Conservation (phyloP, 2,113 vertebrate species). For the Chionis minor region DNA sequence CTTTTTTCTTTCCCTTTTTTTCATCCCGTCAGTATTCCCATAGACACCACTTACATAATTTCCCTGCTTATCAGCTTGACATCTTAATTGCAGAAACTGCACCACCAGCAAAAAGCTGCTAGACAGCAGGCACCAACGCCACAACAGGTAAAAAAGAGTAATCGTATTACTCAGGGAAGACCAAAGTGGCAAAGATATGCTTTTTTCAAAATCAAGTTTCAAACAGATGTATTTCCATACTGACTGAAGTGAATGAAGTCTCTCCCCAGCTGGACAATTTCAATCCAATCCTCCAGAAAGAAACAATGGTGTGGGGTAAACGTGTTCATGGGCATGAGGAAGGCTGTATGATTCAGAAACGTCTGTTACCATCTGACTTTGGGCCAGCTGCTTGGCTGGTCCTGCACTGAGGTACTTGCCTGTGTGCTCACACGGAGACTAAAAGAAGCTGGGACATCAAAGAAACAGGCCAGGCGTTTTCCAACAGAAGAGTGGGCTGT, state of each 20-base stretch:
- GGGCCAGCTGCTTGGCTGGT: background rate
- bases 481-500: background rate
- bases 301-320: background rate
- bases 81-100: constrained; percentile 7
- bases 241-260: background rate
- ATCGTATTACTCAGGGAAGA: background rate
- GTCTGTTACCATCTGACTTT: background rate
- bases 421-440: background rate
- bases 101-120: background rate
- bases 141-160: background rate
- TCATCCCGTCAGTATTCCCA: background rate
- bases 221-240: background rate
- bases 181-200: background rate
- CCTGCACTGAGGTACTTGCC: background rate
- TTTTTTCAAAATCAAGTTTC: background rate
- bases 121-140: background rate
- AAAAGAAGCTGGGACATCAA: background rate
- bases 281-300: background rate
- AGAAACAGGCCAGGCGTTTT: background rate
- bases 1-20: background rate
- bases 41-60: background rate
- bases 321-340: background rate
- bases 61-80: background rate
- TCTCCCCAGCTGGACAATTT: background rate
- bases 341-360: background rate